A percentile compares a stretch with the other conserved stretches of the same genome.
Evolutionary conservation across 1,140 invertebrate genomes (phyloP).

Genomic region (Acromyrmex heyeri): DNA sequence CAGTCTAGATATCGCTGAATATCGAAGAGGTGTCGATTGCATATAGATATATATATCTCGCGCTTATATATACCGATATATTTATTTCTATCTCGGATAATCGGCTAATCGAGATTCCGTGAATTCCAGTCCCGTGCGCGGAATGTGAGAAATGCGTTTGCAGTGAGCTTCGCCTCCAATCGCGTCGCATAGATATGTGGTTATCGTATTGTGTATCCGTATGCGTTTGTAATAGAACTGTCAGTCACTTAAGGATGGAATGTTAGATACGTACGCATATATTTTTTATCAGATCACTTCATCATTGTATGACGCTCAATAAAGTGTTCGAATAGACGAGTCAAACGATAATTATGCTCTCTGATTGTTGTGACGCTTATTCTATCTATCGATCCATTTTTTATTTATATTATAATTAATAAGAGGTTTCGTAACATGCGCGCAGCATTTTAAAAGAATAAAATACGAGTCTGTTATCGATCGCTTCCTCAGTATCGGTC

Average conservation of each 20-base stretch:
- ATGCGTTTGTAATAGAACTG: conserved; percentile 38
- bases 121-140: conserved; percentile 39
- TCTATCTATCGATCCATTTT: conserved; percentile 1
- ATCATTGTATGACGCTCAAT: neutral
- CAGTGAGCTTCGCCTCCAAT: conserved; percentile 18
- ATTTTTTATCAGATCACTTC: neutral
- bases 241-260: conserved; percentile 21
- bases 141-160: conserved; percentile 59
- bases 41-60: neutral
- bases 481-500: conserved; percentile 16
- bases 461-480: conserved; percentile 35
- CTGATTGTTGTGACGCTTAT: neutral
- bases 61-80: conserved; percentile 21
- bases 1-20: neutral
- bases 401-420: conserved; percentile 31
- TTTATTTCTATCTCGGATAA: conserved; percentile 34
- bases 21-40: conserved; percentile 13
- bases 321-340: neutral
- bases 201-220: conserved; percentile 25
- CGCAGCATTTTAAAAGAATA: conserved; percentile 30
- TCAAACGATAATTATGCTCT: conserved; percentile 20
- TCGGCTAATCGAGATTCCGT: conserved; percentile 59
- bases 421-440: neutral
- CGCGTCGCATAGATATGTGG: conserved; percentile 32
- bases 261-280: neutral